Evolutionary conservation across 2,888 invertebrate species (phyloP).

Genomic region (Pseudococcus jackbeardsleyi): DNA sequence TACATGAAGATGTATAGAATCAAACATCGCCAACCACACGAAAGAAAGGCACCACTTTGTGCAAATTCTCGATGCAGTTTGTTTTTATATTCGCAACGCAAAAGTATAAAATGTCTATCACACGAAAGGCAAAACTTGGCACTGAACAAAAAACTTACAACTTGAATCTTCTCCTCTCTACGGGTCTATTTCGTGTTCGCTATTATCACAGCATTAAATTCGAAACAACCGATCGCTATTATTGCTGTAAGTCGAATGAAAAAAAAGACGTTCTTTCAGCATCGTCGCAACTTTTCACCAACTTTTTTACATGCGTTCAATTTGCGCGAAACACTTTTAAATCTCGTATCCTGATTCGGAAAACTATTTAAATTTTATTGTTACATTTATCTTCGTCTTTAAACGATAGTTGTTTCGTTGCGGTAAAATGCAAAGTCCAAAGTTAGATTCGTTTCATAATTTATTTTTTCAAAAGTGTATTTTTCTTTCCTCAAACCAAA

Average conservation of each 20-base stretch:
- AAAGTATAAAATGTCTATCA: constrained; percentile 11
- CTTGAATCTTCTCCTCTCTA: not conserved
- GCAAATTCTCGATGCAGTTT: constrained; percentile 5
- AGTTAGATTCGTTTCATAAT: constrained; percentile 37
- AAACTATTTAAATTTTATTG: constrained; percentile 46
- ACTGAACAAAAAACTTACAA: constrained; percentile 18
- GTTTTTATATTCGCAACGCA: not conserved
- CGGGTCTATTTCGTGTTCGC: not conserved
- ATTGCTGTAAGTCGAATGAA: not conserved
- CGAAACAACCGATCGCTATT: constrained; percentile 39
- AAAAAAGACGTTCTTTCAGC: constrained; percentile 4
- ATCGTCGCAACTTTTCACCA: not conserved
- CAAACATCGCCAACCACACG: not conserved
- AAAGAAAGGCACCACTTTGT: not conserved
- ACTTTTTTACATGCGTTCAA: constrained; percentile 46
- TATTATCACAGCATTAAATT: constrained; percentile 46
- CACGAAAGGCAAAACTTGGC: constrained; percentile 17
- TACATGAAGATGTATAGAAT: not conserved
- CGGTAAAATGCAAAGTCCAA: constrained; percentile 7
- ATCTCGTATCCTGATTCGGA: constrained; percentile 9
- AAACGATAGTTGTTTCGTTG: constrained; percentile 11
- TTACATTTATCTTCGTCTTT: constrained; percentile 49
- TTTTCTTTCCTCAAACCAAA: not conserved
- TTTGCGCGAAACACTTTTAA: constrained; percentile 36
- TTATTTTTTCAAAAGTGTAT: not conserved